Percentiles rank a stretch among this genome's conserved stretches.
phyloP scores from a whole-genome alignment of 2,797 vertebrate genomes.

The Aphelocoma californica region DNA sequence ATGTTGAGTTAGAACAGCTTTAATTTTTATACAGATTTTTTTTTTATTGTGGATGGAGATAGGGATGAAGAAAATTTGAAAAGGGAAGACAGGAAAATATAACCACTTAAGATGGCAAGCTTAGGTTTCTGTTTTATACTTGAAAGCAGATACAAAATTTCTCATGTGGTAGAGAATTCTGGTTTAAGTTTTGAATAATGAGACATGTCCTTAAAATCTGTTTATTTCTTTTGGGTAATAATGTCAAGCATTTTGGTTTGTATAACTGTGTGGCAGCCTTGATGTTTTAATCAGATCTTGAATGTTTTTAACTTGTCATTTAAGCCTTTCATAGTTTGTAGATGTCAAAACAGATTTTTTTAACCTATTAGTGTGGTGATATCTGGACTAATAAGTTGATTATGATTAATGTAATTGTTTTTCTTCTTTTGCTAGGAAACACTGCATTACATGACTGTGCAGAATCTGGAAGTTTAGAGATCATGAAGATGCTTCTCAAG shows the following conservation, averaged over 20 bases:
- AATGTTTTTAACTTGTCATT: neutral
- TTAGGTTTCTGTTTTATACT: neutral
- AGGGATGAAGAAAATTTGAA: neutral
- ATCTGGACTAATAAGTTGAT: neutral
- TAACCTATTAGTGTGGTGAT: neutral
- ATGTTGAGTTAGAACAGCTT: neutral
- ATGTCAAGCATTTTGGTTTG: neutral
- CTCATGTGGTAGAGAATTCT: neutral
- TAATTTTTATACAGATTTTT: neutral
- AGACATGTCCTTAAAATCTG: neutral
- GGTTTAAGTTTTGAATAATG: neutral
- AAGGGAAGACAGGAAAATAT: neutral
- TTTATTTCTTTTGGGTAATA: neutral
- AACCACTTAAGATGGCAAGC: neutral
- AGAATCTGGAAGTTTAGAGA: conserved; percentile 94
- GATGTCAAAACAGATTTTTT: neutral
- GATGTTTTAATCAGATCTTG: neutral
- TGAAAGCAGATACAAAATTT: neutral
- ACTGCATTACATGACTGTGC: conserved; percentile 95
- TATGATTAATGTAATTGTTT: neutral
- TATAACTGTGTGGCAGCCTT: neutral
- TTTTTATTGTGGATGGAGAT: neutral
- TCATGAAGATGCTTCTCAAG: conserved; percentile 94
- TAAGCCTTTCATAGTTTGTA: neutral
- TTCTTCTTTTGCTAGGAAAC: conserved; percentile 80